Base-by-base conservation (phyloP, 2,113 vertebrate species). In the Catagonus wagneri region DNA sequence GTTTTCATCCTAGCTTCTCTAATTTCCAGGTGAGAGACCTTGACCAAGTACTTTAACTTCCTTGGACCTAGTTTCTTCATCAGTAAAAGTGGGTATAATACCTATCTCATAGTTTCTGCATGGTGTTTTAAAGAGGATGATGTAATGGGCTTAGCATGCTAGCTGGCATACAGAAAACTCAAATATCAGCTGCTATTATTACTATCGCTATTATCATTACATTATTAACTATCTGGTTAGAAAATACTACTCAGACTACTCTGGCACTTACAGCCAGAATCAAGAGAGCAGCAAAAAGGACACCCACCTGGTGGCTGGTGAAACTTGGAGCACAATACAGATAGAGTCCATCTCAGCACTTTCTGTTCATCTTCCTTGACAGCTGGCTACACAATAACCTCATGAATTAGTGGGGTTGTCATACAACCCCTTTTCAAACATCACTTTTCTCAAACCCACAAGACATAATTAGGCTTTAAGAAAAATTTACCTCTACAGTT, bases 191-290 rank as follows among this genome's bases (percentile, higher is more conserved):
- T 63, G n/a, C 68, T 60, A 1, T 72, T 58, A 92, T 65, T 56
- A 50, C 60, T 66, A 39, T 16, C 74, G 27, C 34, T 56, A 32
- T 72, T 65, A 19, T 16, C 39, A 23, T 60, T 39, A 36, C 6
- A 11, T 75, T 79, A 23, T 79, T 74, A 22, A 71, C 58, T 90
- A 50, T 83, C 58, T 61, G 27, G 83, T 90, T 81, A 85, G 69
- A 44, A 86, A 81, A 56, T 80, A 54, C 19, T 90, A 50, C 12
- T 52, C 54, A 83, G 1, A 16, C 36, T 36, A 52, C 58, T 69
- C 44, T 68, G 76, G 69, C 76, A 89, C 75, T 76, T 76, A 74
- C 6, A 83, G 60, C 54, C 69, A 95, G 87, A 83, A 71, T 56
- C 15, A 63, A 71, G 54, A 54, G 56, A 87, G 14, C 14, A 66